These are phyloP conservation scores for Pogonus chalceus DNA, from an alignment of 1,140 invertebrate species.

Conservation along the genomic window DNA sequence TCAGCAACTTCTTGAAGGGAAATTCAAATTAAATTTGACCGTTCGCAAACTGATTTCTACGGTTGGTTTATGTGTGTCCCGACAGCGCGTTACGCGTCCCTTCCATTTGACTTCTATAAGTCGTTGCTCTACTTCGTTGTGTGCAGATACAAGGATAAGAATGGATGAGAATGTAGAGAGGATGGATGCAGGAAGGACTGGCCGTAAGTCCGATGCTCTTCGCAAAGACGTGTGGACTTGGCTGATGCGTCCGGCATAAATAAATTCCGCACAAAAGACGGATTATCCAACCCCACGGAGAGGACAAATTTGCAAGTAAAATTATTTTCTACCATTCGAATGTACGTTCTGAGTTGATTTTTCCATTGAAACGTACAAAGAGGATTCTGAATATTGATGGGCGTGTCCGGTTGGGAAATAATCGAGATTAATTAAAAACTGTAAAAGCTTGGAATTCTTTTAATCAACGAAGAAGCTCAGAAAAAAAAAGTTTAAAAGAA, in stretches of 20 bases:
- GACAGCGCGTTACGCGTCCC: neutral
- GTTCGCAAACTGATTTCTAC: neutral
- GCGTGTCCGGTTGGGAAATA: neutral
- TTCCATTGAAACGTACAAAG: neutral
- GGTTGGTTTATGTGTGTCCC: neutral
- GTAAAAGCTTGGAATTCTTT: neutral
- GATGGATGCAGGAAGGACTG: neutral
- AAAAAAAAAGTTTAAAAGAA: neutral
- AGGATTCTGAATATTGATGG: slow-evolving; percentile 2
- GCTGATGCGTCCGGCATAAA: neutral
- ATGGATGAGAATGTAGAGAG: no score
- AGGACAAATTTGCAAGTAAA: slow-evolving; percentile 6
- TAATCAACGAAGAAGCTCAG: slow-evolving; percentile 1
- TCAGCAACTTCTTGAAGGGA: no score
- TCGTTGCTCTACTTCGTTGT: no score
- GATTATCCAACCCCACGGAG: slow-evolving; percentile 1
- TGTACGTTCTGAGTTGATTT: no score
- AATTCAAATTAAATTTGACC: slow-evolving; percentile 6
- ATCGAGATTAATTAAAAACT: slow-evolving; percentile 4
- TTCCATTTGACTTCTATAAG: neutral
- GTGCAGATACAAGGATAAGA: no score
- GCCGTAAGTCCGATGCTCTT: neutral
- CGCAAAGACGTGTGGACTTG: slow-evolving; percentile 1
- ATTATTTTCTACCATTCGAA: neutral
- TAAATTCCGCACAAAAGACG: slow-evolving; percentile 4